Evolutionary conservation across 2,888 invertebrate genomes (phyloP), one percentile per base, ranked within the genome.

Genomic region (Hartigia nigra): DNA sequence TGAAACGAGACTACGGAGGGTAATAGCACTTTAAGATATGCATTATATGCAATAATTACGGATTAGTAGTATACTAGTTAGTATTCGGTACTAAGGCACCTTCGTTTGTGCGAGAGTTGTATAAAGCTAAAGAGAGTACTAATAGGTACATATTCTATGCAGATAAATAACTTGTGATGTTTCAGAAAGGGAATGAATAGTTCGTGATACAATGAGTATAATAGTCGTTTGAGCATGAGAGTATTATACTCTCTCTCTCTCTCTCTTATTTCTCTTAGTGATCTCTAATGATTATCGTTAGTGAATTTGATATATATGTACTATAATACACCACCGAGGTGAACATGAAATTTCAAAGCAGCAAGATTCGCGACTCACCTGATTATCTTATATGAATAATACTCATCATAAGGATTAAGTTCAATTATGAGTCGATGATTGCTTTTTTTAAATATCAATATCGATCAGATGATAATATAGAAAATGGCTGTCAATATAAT

Each of bases 401-500:
- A 55, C 55, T 55, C 55, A 55, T 55, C 55, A 55, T 23, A 55
- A 55, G 55, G 23, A 55, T 9, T 55, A 55, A 55, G 55, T 55
- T 55, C 23, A 55, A 23, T 23, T 55, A 55, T 55, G 55, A 55
- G 23, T 55, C 9, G 55, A 55, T 55, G 2, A 9, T 39, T 39
- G 39, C 23, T 23, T 55, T 55, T 39, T 55, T 55, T 55, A 0
- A 55, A 55, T 55, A 55, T 55, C 4, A 2, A 55, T 55, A 55
- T 0, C 55, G 23, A 55, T 88, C 86, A 91, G 79, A 91, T 87
- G 31, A 87, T 84, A 78, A 87, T 88, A 77, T 89, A 90, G 12
- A 90, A 80, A 75, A 90, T 78, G 39, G 85, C 80, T 4, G 88
- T 89, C 35, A 90, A 82, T 36, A 89, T 12, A 70, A 90, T 70